phyloP scores from a whole-genome alignment of 2,797 vertebrate species.

The Pseudochirops cupreus region DNA sequence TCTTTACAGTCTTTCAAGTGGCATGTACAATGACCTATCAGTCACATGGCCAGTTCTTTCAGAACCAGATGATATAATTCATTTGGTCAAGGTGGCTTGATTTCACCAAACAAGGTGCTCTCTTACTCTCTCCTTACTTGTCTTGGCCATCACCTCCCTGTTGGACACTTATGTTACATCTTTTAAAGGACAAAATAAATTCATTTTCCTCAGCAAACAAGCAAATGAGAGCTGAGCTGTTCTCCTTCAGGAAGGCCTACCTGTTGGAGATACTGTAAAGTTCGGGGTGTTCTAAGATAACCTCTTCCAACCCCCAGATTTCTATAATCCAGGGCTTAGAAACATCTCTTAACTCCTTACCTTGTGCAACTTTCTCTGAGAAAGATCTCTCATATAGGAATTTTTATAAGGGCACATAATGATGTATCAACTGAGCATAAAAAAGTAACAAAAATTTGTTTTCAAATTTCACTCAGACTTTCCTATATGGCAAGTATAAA shows the following conservation, averaged over 20 bases:
- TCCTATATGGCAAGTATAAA: background rate
- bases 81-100: background rate
- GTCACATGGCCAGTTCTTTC: background rate
- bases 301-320: background rate
- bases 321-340: background rate
- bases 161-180: background rate
- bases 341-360: background rate
- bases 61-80: background rate
- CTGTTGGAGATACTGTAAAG: background rate
- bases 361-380: background rate
- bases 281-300: background rate
- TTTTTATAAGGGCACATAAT: background rate
- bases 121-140: background rate
- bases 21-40: background rate
- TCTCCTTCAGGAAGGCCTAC: background rate
- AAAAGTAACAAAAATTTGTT: slow-evolving; percentile 14
- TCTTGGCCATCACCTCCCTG: background rate
- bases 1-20: background rate
- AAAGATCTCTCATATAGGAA: slow-evolving; percentile 11
- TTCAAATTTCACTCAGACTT: background rate
- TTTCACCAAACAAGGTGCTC: background rate
- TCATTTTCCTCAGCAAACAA: background rate
- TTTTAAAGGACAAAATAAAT: background rate
- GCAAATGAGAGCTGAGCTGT: background rate
- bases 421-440: slow-evolving; percentile 11